Conservation (phyloP, 2,888 invertebrate genomes). For the Leucoptera coffeella region DNA sequence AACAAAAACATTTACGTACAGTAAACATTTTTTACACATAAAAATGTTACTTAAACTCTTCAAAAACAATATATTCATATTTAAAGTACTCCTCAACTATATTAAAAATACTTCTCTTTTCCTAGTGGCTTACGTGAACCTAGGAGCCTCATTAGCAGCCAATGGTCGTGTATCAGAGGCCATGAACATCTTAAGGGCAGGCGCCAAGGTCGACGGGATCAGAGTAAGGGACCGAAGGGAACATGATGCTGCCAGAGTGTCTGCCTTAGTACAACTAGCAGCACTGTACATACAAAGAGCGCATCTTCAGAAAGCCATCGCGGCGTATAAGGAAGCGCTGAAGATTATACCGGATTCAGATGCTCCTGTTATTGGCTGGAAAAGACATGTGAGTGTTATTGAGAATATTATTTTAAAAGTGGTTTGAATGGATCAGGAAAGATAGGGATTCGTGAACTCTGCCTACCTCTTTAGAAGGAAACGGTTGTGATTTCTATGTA, state of each 20-base stretch:
- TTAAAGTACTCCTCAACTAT: not conserved
- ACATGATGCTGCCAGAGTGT: conserved; percentile 86
- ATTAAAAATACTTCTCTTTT: not conserved
- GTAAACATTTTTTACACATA: no score
- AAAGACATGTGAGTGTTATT: conserved; percentile 29
- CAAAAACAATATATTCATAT: not conserved
- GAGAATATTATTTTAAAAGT: not conserved
- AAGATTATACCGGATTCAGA: conserved; percentile 74
- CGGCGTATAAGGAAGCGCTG: conserved; percentile 82
- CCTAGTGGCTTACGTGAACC: conserved; percentile 87
- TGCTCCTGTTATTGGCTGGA: conserved; percentile 67
- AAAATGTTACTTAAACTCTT: no score
- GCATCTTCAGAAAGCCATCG: conserved; percentile 74
- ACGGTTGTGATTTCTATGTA: no score
- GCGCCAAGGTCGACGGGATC: conserved; percentile 77
- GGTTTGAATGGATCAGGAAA: not conserved
- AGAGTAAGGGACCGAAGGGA: conserved; percentile 84
- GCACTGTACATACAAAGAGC: conserved; percentile 79
- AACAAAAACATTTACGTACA: no score
- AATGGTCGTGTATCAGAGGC: conserved; percentile 80
- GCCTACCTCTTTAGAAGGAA: no score
- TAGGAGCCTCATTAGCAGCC: conserved; percentile 82
- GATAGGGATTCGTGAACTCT: no score
- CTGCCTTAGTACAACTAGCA: conserved; percentile 84
- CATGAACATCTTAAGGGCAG: conserved; percentile 72